phyloP scores from a whole-genome alignment of 2,113 vertebrate genomes.

The Chaetops frenatus region DNA sequence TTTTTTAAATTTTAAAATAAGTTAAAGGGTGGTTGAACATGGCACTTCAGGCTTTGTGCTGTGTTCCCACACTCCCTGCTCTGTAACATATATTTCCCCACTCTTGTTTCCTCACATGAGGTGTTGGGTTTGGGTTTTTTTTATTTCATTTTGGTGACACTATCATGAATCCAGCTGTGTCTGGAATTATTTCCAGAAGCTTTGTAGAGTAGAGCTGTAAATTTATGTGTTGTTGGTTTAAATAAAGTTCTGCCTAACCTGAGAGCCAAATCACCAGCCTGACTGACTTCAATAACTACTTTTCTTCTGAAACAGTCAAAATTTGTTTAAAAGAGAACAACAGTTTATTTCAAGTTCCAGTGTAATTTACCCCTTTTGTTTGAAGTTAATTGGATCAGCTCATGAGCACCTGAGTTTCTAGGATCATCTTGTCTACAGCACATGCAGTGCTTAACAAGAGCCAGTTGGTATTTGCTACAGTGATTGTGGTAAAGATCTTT shows the following conservation, averaged over 20 bases:
- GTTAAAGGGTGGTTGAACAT: background rate
- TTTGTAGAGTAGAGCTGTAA: accelerated
- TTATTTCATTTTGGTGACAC: background rate
- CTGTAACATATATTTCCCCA: accelerated
- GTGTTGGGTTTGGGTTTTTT: accelerated
- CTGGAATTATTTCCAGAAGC: background rate
- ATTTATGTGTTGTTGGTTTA: background rate
- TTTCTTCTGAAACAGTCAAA: background rate
- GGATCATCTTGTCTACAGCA: background rate
- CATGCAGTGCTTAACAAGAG: background rate
- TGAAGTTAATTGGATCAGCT: background rate
- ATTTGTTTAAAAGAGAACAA: background rate
- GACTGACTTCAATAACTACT: background rate
- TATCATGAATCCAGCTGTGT: background rate
- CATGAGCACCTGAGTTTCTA: background rate
- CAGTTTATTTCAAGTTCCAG: background rate
- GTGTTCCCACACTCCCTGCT: background rate
- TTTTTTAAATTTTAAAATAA: background rate
- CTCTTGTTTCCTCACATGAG: background rate
- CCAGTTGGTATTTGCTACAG: background rate
- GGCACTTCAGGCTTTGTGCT: accelerated
- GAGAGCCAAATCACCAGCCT: background rate
- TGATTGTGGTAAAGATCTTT: background rate
- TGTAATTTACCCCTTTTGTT: background rate
- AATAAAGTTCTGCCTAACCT: background rate